Evolutionary conservation across 2,113 vertebrate genomes (phyloP), one percentile per base, ranked within the genome.

Genomic region (Crotalus helleri): DNA sequence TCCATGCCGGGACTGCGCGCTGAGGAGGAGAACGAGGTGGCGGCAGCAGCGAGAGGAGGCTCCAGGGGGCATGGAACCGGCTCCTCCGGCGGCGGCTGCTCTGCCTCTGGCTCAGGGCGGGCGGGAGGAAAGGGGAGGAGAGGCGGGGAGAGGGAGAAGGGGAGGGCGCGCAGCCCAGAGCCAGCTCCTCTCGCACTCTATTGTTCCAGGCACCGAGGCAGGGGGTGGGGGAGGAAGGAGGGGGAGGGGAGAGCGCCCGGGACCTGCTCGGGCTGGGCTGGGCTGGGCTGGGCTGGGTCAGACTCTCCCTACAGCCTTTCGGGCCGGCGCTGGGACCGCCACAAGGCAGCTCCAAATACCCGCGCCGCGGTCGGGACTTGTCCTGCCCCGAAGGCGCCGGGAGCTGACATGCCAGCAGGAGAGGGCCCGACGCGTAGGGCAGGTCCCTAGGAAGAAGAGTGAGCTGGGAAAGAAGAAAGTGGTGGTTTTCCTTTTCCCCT

Each of bases 1-100:
- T 99, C 98, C 98, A 99, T 99, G 98, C 98, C 98, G 98, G 95
- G 95, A 94, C 94, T 93, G 95, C 90, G 93, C 54, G 91, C 90
- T 44, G 90, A 89, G 87, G 74, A 19, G 94, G 96, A 95, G 91
- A 92, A 81, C 92, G 96, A 95, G 95, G 96, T 92, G 94, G 94
- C 95, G 96, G 96, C 96, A 94, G 97, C 96, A 94, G 97, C 96
- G 93, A 92, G 94, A 93, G 95, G 94, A 94, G 97, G 96, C 96
- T 97, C 96, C 96, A 96, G 97, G 96, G 96, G 97, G 97, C 97
- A 97, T 96, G 95, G 95, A 95, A 94, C 95, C 96, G 95, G 95
- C 95, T 94, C 93, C 95, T 95, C 93, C 91, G 87, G 94, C 94
- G 94, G 92, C 93, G 94, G 95, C 95, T 87, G 96, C 95, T 95